A percentile compares a stretch with the other conserved stretches of the same genome.
Evolutionary conservation across 2,797 vertebrate genomes (phyloP).

Genomic region (Phataginus tricuspis): DNA sequence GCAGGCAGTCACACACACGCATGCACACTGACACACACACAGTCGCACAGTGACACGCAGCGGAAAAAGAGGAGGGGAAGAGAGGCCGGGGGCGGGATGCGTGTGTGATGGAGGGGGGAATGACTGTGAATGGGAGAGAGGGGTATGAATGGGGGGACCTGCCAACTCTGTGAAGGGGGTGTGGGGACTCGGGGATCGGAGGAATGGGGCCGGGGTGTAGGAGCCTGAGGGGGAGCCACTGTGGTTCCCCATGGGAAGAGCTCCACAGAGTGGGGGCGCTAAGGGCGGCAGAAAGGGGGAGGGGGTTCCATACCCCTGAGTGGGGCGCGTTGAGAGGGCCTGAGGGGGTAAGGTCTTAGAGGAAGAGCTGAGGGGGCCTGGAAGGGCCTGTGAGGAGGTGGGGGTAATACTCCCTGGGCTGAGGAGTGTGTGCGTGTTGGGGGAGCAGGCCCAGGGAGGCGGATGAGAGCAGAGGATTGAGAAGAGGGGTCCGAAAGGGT

Average conservation of each 20-base stretch:
- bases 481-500: not conserved
- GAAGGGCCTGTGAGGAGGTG: not conserved
- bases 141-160: constrained; percentile 81
- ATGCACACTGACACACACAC: constrained; percentile 68
- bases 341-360: not conserved
- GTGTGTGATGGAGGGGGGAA: constrained; percentile 71
- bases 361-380: not conserved
- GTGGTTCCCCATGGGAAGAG: not conserved
- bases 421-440: not conserved
- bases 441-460: not conserved
- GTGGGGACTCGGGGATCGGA: not conserved
- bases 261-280: not conserved
- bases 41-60: constrained; percentile 77
- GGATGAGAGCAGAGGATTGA: not conserved
- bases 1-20: constrained; percentile 59
- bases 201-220: constrained; percentile 23
- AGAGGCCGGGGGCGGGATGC: constrained; percentile 74
- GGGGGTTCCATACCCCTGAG: not conserved
- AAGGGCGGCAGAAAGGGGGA: constrained; percentile 25
- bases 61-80: constrained; percentile 74
- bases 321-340: not conserved
- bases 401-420: not conserved
- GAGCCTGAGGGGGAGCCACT: not conserved
- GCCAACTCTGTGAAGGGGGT: constrained; percentile 54
- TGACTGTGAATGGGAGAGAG: constrained; percentile 78